Percentiles rank a stretch among this genome's conserved stretches.
phyloP scores from a whole-genome alignment of 2,113 vertebrate species.

The Illadopsis cleaveri region DNA sequence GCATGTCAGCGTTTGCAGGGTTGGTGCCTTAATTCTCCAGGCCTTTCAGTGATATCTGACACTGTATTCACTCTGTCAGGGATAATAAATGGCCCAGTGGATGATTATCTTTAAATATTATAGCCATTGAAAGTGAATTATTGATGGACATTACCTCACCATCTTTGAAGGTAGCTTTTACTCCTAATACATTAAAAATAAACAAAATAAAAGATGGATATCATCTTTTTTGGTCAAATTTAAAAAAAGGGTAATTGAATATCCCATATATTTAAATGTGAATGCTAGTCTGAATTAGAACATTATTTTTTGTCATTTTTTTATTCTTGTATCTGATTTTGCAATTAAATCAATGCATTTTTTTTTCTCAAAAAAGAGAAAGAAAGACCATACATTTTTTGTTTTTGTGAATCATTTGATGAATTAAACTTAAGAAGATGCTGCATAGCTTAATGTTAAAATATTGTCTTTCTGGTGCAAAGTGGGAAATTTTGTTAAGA shows the following conservation, averaged over 20 bases:
- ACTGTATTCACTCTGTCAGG: background rate
- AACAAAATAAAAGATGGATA: background rate
- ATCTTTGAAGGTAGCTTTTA: background rate
- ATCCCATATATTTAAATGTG: background rate
- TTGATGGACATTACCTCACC: background rate
- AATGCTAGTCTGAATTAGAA: background rate
- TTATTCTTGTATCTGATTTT: background rate
- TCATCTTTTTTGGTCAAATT: background rate
- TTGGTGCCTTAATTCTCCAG: background rate
- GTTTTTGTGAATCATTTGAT: background rate
- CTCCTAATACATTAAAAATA: background rate
- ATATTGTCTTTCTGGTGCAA: background rate
- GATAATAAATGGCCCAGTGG: background rate
- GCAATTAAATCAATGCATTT: background rate
- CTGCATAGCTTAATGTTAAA: background rate
- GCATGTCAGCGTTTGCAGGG: background rate
- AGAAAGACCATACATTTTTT: background rate
- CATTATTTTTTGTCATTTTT: accelerated
- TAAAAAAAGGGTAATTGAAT: background rate
- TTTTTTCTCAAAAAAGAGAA: background rate
- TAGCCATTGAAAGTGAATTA: background rate
- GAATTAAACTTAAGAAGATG: background rate
- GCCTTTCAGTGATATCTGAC: background rate
- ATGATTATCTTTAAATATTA: conserved; percentile 19
- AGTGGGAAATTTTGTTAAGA: background rate